A percentile compares a stretch with the other conserved stretches of the same genome.
phyloP scores from a whole-genome alignment of 2,888 invertebrate species.

The Heteromurus nitidus region DNA sequence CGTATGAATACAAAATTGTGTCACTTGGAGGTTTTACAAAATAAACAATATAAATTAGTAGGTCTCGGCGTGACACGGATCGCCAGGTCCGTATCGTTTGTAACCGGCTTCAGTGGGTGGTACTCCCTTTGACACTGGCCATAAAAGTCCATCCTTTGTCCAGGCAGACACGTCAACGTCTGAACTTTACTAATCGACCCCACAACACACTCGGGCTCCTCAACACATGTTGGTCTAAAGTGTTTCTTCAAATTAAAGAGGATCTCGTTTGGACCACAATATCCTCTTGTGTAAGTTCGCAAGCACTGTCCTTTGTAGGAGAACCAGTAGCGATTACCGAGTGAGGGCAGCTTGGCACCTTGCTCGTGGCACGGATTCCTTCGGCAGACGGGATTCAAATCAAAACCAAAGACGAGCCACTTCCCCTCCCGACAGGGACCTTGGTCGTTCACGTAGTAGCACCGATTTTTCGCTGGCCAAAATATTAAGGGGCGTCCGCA shows the following conservation, averaged over 20 bases:
- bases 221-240: slow-evolving; percentile 68
- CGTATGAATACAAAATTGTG: neutral
- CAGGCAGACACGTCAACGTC: slow-evolving; percentile 66
- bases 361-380: slow-evolving; percentile 49
- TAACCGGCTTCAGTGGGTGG: slow-evolving; percentile 19
- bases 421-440: slow-evolving; percentile 66
- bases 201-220: slow-evolving; percentile 34
- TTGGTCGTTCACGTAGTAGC: slow-evolving; percentile 61
- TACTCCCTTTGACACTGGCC: slow-evolving; percentile 63
- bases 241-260: slow-evolving; percentile 66
- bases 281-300: slow-evolving; percentile 58
- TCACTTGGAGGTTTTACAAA: slow-evolving; percentile 42
- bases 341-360: slow-evolving; percentile 37
- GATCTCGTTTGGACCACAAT: slow-evolving; percentile 58
- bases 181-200: slow-evolving; percentile 22
- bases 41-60: slow-evolving; percentile 63
- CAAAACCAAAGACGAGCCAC: slow-evolving; percentile 66
- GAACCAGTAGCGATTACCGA: slow-evolving; percentile 59
- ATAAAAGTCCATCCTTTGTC: slow-evolving; percentile 66
- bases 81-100: slow-evolving; percentile 32
- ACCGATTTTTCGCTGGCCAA: slow-evolving; percentile 56
- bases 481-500: slow-evolving; percentile 65
- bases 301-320: slow-evolving; percentile 53
- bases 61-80: slow-evolving; percentile 52
- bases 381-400: slow-evolving; percentile 63